Base-by-base conservation (phyloP, 1,140 invertebrate species). In the Drosophila repletoides region DNA sequence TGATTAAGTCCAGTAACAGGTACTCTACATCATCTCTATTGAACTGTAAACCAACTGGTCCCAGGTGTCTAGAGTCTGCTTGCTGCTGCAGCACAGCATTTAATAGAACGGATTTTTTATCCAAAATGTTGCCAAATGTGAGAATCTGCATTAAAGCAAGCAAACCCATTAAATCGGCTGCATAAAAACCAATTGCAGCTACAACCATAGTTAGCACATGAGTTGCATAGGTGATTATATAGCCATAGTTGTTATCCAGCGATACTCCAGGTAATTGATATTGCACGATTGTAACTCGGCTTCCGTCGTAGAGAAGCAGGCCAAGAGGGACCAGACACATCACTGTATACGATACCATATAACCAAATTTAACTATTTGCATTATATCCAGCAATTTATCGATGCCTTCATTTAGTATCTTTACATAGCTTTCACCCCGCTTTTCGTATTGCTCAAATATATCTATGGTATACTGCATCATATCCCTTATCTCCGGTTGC, bases 191-290 rank as follows among this genome's bases (percentile, higher is more conserved):
- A 5, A 76, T 29, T 0, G 56, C 81, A 17, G 26, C 36, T 5
- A 86, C 43, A 0, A 41, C 7, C 12, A 76, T 63, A 0, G 68
- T n/a, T n/a, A n/a, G n/a, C n/a, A 29, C 0, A 80, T 4, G 46
- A 68, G 1, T 4, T 86, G 81, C 1, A 69, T 65, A 81, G 2
- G 75, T 86, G 1, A 76, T 12, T 0, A 9, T 2, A 5, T 66
- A 87, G 5, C 59, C 58, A 1, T 43, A 1, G n/a, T 65, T 76
- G 0, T 38, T 56, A 2, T 87, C 64, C 1, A 75, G 21, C 2
- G 68, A 22, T 1, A 86, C 4, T 0, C 80, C 81, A 0, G 81
- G 81, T 2, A 86, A 46, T 10, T 61, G 21, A 15, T 73, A 76
- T 36, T 72, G 56, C 40, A 80, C 49, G 2, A 75, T 29, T 0